Percentiles rank a stretch among this genome's conserved stretches.
Conservation (phyloP, 2,797 vertebrate species). For the Gymnoscopelus microlampas region DNA sequence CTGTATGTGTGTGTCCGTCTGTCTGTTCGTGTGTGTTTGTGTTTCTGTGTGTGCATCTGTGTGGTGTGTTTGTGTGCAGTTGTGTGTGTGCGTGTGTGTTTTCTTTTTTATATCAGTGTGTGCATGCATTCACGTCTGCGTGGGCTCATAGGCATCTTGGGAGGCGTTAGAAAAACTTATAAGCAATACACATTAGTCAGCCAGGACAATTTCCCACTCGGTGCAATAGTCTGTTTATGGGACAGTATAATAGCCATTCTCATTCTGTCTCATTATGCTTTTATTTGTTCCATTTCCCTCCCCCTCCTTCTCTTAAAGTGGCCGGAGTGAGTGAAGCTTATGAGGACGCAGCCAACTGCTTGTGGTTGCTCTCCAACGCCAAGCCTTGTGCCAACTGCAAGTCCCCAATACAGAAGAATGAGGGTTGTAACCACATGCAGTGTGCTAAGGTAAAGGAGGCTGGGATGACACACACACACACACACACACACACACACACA, state of each 20-base stretch:
- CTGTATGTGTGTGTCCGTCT: constrained; percentile 20
- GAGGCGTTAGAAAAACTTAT: constrained; percentile 61
- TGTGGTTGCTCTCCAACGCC: constrained; percentile 97
- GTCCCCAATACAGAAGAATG: constrained; percentile 99
- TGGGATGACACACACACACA: not conserved
- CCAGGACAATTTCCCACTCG: constrained; percentile 50
- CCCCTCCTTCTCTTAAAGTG: constrained; percentile 77
- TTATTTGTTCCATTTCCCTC: constrained; percentile 61
- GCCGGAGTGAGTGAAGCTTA: constrained; percentile 96
- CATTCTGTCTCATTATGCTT: constrained; percentile 62
- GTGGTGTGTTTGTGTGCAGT: constrained; percentile 14
- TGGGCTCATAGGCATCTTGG: constrained; percentile 39
- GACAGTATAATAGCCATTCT: constrained; percentile 39
- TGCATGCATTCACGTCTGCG: not conserved
- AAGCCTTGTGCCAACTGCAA: constrained; percentile 98
- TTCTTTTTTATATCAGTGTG: constrained; percentile 3
- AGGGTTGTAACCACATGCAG: constrained; percentile 99
- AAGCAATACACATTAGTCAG: constrained; percentile 60
- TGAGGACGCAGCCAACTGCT: constrained; percentile 98
- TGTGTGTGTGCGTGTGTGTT: not conserved
- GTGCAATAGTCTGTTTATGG: constrained; percentile 48
- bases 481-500: too few relatives aligned
- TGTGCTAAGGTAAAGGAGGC: constrained; percentile 84
- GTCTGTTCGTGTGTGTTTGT: not conserved
- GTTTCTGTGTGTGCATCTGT: constrained; percentile 4